A percentile compares a stretch with the other conserved stretches of the same genome.
These are phyloP conservation scores for Noctua janthina DNA, from an alignment of 2,888 invertebrate genomes.

Conservation along the genomic window DNA sequence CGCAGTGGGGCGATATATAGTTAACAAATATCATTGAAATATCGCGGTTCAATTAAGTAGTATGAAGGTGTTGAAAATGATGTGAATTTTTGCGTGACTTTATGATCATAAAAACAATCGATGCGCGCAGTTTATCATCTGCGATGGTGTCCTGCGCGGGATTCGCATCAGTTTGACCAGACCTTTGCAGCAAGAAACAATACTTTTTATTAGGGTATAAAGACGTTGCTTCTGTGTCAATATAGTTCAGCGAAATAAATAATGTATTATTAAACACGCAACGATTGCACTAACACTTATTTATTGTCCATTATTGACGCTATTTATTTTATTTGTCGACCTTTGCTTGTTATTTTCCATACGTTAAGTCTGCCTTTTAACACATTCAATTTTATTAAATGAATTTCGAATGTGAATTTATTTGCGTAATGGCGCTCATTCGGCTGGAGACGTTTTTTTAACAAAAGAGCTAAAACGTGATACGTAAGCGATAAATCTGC, in stretches of 20 bases:
- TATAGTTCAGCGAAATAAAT: not conserved
- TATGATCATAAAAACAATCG: not conserved
- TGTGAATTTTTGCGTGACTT: not conserved
- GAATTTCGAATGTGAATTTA: constrained; percentile 24
- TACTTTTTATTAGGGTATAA: not conserved
- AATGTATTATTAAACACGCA: not conserved
- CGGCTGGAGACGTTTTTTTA: not conserved
- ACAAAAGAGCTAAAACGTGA: constrained; percentile 14
- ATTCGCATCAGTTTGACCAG: not conserved
- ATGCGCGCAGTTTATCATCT: not conserved
- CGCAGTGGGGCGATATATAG: not conserved
- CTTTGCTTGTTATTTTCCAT: constrained; percentile 7
- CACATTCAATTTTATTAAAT: constrained; percentile 16
- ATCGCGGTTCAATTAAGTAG: not conserved
- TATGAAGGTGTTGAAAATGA: not conserved
- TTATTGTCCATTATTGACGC: constrained; percentile 2
- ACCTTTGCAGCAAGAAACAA: not conserved
- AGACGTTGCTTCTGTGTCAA: not conserved
- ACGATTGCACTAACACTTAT: not conserved
- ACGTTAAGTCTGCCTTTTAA: constrained; percentile 9
- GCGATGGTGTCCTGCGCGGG: not conserved
- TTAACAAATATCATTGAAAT: not conserved
- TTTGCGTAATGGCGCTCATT: constrained; percentile 19
- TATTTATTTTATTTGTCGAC: constrained; percentile 27
- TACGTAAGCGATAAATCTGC: constrained; percentile 9